Conservation (phyloP, 2,113 vertebrate genomes). For the Zeus faber region DNA sequence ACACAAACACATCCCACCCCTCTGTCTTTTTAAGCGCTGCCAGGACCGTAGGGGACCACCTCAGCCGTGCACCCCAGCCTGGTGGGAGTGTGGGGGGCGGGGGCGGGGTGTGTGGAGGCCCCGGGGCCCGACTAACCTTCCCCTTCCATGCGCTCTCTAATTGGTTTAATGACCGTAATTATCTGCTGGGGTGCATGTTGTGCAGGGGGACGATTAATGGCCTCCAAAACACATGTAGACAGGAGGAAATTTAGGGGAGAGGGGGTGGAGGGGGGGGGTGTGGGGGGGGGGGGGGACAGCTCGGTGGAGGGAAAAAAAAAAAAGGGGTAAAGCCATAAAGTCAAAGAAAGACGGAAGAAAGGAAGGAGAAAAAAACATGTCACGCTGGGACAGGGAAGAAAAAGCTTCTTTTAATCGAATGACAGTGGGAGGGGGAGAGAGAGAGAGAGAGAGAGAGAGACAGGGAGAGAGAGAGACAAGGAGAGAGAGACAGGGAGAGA, state of each 20-base stretch:
- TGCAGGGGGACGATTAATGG: constrained; percentile 74
- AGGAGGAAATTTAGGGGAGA: constrained; percentile 55
- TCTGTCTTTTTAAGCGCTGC: constrained; percentile 56
- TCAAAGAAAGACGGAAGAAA: background rate
- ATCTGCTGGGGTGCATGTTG: constrained; percentile 77
- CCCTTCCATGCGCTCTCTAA: constrained; percentile 73
- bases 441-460: too few relatives aligned
- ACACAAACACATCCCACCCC: constrained; percentile 38
- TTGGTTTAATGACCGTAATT: constrained; percentile 81
- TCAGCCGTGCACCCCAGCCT: constrained; percentile 43
- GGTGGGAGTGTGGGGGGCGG: too few relatives aligned
- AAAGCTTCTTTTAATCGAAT: too few relatives aligned
- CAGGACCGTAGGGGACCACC: constrained; percentile 64
- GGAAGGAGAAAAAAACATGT: too few relatives aligned
- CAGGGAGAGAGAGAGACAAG: too few relatives aligned
- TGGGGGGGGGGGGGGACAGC: too few relatives aligned
- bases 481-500: too few relatives aligned
- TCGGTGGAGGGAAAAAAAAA: too few relatives aligned
- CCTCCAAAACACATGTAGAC: constrained; percentile 74
- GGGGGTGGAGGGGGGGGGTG: background rate
- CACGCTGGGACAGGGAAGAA: too few relatives aligned
- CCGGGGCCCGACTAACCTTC: constrained; percentile 62
- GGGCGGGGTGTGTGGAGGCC: constrained; percentile 61
- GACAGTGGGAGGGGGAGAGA: too few relatives aligned
- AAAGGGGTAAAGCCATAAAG: too few relatives aligned